Conservation (phyloP, 1,140 invertebrate genomes). For the Diabrotica virgifera region DNA sequence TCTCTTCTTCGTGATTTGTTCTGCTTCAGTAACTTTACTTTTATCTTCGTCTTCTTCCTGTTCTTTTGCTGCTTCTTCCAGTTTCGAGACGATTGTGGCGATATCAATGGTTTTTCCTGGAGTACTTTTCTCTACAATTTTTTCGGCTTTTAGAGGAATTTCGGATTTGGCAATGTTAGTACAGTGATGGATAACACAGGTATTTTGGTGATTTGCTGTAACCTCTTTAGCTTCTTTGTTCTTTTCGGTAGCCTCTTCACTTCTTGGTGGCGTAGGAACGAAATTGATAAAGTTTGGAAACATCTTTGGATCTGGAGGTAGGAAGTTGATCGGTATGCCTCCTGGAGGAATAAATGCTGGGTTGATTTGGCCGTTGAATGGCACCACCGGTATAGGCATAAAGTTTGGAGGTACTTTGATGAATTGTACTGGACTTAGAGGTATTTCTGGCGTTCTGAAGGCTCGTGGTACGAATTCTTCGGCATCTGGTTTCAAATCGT, state of each 20-base stretch:
- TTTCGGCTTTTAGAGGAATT: constrained; percentile 1
- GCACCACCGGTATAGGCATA: constrained; percentile 37
- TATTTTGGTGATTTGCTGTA: constrained; percentile 14
- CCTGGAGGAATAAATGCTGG: constrained; percentile 38
- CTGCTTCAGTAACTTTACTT: background rate
- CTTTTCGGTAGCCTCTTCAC: constrained; percentile 8
- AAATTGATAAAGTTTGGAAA: constrained; percentile 25
- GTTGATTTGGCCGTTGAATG: constrained; percentile 28
- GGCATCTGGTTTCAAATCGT: constrained; percentile 43
- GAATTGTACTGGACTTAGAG: constrained; percentile 28
- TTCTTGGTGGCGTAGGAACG: constrained; percentile 14
- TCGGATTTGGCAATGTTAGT: background rate
- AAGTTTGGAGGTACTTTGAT: constrained; percentile 40
- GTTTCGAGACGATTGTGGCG: constrained; percentile 44
- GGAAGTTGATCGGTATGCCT: constrained; percentile 38
- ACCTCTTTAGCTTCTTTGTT: constrained; percentile 8
- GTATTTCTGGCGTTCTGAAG: constrained; percentile 26
- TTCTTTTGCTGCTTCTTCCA: constrained; percentile 46
- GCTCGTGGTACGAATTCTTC: constrained; percentile 46
- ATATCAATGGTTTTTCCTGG: constrained; percentile 41
- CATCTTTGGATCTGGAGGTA: constrained; percentile 29
- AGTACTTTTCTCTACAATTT: constrained; percentile 1
- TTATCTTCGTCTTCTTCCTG: constrained; percentile 29
- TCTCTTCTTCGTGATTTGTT: constrained; percentile 4
- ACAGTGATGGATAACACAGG: constrained; percentile 17